Evolutionary conservation across 37 sponge, comb jelly and placozoan genomes (phyloP).

Genomic region (Bolinopsis microptera): DNA sequence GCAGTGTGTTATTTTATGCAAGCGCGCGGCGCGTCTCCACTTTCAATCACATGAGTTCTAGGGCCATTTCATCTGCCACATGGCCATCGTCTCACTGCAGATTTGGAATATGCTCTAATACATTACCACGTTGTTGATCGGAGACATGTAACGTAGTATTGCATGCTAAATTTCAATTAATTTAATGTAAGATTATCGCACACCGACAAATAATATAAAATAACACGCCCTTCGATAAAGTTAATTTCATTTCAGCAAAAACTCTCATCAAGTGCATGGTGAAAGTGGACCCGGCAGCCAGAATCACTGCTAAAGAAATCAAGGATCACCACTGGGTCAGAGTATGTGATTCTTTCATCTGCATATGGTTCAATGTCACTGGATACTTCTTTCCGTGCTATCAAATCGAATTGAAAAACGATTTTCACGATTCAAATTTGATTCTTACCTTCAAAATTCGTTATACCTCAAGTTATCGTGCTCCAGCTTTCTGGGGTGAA

Average conservation of each 20-base stretch:
- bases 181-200: not conserved
- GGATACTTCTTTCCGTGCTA: not conserved
- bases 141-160: not conserved
- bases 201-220: not conserved
- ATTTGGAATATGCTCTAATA: not conserved
- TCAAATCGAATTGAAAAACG: not conserved
- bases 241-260: conserved; percentile 71
- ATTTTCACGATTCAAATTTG: not conserved
- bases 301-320: conserved; percentile 83
- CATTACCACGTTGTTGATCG: not conserved
- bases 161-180: not conserved
- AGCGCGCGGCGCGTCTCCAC: not conserved
- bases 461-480: no score
- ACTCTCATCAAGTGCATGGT: conserved; percentile 81
- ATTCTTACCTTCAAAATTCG: not conserved
- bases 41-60: not conserved
- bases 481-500: no score
- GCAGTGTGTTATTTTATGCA: conserved; percentile 65
- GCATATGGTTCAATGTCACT: not conserved
- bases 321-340: conserved; percentile 86
- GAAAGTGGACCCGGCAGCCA: conserved; percentile 74
- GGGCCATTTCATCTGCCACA: not conserved
- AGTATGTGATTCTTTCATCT: conserved; percentile 74
- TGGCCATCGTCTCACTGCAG: not conserved
- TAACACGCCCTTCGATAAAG: not conserved